These are phyloP conservation scores for Prionace glauca DNA, from an alignment of 2,797 vertebrate genomes.

Conservation along the genomic window DNA sequence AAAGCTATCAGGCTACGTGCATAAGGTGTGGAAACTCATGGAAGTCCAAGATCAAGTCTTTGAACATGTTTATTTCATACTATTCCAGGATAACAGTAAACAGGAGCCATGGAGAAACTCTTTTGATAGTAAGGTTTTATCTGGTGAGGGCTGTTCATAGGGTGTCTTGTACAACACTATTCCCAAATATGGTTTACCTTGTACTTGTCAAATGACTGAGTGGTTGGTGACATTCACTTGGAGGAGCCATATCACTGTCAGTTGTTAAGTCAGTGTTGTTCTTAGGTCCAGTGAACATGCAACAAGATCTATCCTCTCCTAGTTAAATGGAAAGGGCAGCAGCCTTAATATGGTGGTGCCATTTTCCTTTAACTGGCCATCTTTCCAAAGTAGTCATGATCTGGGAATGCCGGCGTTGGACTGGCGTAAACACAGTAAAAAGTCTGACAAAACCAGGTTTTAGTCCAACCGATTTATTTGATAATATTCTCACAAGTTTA, in stretches of 20 bases:
- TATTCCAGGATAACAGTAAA: not conserved
- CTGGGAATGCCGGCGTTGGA: too few species aligned
- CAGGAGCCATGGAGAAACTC: too few species aligned
- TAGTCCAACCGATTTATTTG: too few species aligned
- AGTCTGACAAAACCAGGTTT: too few species aligned
- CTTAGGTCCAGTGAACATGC: not conserved
- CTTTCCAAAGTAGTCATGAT: too few species aligned
- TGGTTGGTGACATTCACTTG: not conserved
- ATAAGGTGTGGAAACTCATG: not conserved
- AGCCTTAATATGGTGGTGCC: not conserved
- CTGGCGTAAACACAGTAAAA: too few species aligned
- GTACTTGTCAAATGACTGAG: not conserved
- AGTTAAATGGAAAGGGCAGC: not conserved
- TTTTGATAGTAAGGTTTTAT: too few species aligned
- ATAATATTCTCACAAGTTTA: too few species aligned
- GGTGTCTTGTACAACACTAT: not conserved
- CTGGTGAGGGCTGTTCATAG: not conserved
- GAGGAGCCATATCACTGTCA: not conserved
- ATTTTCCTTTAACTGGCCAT: not conserved
- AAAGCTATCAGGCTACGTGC: not conserved
- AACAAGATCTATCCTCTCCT: not conserved
- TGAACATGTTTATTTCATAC: not conserved
- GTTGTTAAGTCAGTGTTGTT: not conserved
- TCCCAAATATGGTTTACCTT: not conserved
- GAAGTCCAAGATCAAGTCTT: not conserved